These are phyloP conservation scores for Stenolophus ochropezus DNA, from an alignment of 2,888 invertebrate genomes.

Conservation along the genomic window DNA sequence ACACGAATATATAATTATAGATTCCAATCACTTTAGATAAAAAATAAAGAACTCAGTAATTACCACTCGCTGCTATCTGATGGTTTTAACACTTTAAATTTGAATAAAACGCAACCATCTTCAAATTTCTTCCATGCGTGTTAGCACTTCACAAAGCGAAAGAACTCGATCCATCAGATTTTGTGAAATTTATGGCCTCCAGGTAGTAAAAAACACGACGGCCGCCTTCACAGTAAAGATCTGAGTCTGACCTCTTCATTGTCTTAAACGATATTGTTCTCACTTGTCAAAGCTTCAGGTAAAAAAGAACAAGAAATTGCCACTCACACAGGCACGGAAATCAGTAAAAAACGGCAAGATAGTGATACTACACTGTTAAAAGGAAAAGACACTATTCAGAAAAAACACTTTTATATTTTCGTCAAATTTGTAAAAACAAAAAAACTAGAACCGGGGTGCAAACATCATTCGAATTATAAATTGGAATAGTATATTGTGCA, in stretches of 20 bases:
- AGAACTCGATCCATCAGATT: constrained; percentile 27
- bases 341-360: constrained; percentile 1
- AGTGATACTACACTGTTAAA: neutral
- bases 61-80: constrained; percentile 14
- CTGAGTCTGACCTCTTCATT: constrained; percentile 39
- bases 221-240: constrained; percentile 46
- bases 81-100: constrained; percentile 30
- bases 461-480: no score
- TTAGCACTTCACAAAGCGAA: neutral
- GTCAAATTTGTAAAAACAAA: no score
- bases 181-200: constrained; percentile 48
- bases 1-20: constrained; percentile 35
- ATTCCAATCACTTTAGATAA: constrained; percentile 6
- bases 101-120: neutral
- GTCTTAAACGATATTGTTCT: constrained; percentile 55
- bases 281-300: constrained; percentile 53
- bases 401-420: no score
- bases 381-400: no score
- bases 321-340: neutral
- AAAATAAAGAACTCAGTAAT: constrained; percentile 13
- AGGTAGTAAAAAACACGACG: constrained; percentile 33
- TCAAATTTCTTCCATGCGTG: neutral
- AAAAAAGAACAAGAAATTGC: constrained; percentile 22
- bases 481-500: no score
- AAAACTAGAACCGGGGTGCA: no score